Base-by-base conservation (phyloP, 1,140 invertebrate genomes). In the Stegodyphus mimosarum region DNA sequence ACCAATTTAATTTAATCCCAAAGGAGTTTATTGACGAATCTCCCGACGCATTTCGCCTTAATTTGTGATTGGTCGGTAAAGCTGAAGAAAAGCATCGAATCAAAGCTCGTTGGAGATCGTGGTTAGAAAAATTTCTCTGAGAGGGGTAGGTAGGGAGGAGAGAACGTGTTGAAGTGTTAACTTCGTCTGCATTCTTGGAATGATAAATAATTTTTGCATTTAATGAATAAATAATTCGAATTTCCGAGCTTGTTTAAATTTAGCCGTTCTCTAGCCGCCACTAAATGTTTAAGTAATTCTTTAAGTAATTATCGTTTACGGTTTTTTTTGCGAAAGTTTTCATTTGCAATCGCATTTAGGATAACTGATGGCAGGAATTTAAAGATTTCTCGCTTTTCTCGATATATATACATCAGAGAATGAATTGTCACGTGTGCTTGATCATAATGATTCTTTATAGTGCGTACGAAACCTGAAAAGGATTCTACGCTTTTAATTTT, bases 191-290 rank as follows among this genome's bases (percentile, higher is more conserved):
- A 84, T 84, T 75, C 81, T 49, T 51, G 10, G 81, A 75, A 76
- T 84, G 81, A 84, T 84, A 84, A 84, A 84, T 84, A 84, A 84
- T 84, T 84, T 84, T 84, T 84, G 81, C 81, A 75, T 84, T 84
- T 84, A 84, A 84, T 84, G 81, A 84, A 84, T 84, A 84, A 84
- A 84, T 84, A 84, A 84, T 84, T 84, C 66, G 72, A 76, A 75
- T 84, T 75, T 75, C 72, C 49, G 64, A 50, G 60, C 71, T 55
- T 33, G 81, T 84, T 84, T 84, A 84, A 84, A 84, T 84, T 84
- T 76, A 69, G 69, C 76, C 80, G 71, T 18, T 33, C 33, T 33
- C 33, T 33, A 33, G n/a, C 50, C 75, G 53, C 64, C 77, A 51
- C 81, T 84, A 84, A 84, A 84, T 84, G 81, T 75, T 75, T 76